phyloP scores from a whole-genome alignment of 2,113 vertebrate species.

The Coptodon rendalli region DNA sequence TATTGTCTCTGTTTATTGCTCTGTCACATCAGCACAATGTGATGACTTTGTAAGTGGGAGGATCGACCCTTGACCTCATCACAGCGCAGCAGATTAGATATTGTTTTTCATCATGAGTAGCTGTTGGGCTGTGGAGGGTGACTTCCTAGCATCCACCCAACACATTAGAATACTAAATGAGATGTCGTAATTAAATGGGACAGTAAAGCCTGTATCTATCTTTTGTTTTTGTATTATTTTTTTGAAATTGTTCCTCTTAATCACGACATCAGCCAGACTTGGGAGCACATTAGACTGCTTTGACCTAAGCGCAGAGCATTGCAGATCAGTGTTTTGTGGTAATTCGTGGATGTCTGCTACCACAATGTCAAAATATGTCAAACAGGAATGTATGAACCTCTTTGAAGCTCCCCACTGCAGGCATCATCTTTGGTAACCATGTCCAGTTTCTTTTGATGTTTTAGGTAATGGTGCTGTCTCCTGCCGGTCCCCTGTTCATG shows the following conservation, averaged over 20 bases:
- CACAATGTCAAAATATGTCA: neutral
- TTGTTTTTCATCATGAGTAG: slow-evolving; percentile 1
- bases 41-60: neutral
- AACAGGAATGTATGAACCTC: neutral
- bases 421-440: neutral
- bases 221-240: neutral
- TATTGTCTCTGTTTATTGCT: slow-evolving; percentile 28
- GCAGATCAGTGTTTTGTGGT: neutral
- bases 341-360: neutral
- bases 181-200: fast-evolving
- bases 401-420: neutral
- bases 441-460: neutral
- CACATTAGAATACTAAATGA: neutral
- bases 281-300: neutral
- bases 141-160: neutral
- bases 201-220: fast-evolving
- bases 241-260: neutral
- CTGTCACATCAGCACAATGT: neutral
- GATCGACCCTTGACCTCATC: slow-evolving; percentile 31
- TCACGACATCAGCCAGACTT: neutral
- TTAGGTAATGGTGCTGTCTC: neutral
- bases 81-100: slow-evolving; percentile 37
- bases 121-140: neutral
- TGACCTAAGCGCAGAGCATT: fast-evolving
- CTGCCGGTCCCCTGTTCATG: fast-evolving